Percentiles rank a stretch among this genome's conserved stretches.
These are phyloP conservation scores for Cordilura impudica DNA, from an alignment of 2,888 invertebrate genomes.

Conservation along the genomic window DNA sequence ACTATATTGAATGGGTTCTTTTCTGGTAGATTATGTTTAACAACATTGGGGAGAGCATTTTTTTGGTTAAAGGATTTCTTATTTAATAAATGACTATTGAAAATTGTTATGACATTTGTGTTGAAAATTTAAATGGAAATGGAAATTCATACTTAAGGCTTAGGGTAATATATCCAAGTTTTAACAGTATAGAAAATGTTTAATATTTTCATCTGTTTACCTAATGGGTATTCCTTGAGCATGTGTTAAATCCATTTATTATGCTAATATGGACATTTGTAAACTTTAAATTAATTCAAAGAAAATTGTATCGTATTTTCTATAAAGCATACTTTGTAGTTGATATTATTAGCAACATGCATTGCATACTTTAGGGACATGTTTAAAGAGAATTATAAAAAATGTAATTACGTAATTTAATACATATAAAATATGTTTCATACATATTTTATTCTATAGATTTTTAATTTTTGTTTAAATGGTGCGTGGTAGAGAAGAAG, in stretches of 20 bases:
- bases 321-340: background rate
- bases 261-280: background rate
- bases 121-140: constrained; percentile 46
- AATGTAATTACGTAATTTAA: too few relatives aligned
- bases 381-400: too few relatives aligned
- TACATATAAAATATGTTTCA: too few relatives aligned
- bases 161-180: background rate
- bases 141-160: background rate
- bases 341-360: background rate
- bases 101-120: constrained; percentile 43
- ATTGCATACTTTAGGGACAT: background rate
- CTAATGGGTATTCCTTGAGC: background rate
- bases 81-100: constrained; percentile 36
- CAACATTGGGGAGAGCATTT: background rate
- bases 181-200: background rate
- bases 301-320: background rate
- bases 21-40: too few relatives aligned
- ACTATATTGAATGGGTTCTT: constrained; percentile 37
- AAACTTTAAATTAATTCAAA: background rate
- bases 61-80: background rate
- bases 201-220: background rate
- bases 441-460: too few relatives aligned
- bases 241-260: background rate
- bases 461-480: too few relatives aligned
- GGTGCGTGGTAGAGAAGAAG: too few relatives aligned